Conservation (phyloP, 2,797 vertebrate species). For the Amblyraja radiata region DNA sequence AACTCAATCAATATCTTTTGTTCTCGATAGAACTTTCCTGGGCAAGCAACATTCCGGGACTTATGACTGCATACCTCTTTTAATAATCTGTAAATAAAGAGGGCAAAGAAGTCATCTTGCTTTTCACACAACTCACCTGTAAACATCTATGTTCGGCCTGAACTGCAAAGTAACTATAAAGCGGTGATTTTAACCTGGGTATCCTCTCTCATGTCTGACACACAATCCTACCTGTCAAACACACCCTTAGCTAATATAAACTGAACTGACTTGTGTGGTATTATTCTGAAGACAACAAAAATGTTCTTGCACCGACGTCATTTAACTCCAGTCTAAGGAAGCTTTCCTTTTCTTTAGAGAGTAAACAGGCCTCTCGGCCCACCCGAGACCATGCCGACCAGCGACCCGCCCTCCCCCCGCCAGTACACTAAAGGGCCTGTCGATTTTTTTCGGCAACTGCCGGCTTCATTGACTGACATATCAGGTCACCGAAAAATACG, state of each 20-base stretch:
- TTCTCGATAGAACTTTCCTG: background rate
- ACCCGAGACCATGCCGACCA: too few species aligned
- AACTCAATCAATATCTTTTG: slow-evolving; percentile 28
- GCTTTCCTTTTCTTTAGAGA: background rate
- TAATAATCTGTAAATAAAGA: background rate
- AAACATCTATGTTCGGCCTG: too few species aligned
- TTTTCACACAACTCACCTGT: slow-evolving; percentile 9
- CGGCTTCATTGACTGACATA: too few species aligned
- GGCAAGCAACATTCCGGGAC: background rate
- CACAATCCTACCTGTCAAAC: background rate
- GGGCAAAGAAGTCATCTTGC: background rate
- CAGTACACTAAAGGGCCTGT: too few species aligned
- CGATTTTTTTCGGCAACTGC: too few species aligned
- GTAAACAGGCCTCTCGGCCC: too few species aligned
- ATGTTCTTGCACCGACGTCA: background rate
- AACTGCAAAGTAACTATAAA: background rate
- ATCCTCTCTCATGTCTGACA: background rate
- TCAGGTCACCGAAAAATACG: too few species aligned
- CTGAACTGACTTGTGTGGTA: slow-evolving; percentile 17
- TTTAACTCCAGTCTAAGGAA: background rate
- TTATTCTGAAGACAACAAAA: background rate
- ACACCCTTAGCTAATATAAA: slow-evolving; percentile 2
- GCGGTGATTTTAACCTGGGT: background rate
- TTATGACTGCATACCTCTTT: background rate
- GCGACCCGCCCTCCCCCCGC: too few species aligned